Base-by-base conservation (phyloP, 2,113 vertebrate genomes). In the Dolichallabes microphthalmus region DNA sequence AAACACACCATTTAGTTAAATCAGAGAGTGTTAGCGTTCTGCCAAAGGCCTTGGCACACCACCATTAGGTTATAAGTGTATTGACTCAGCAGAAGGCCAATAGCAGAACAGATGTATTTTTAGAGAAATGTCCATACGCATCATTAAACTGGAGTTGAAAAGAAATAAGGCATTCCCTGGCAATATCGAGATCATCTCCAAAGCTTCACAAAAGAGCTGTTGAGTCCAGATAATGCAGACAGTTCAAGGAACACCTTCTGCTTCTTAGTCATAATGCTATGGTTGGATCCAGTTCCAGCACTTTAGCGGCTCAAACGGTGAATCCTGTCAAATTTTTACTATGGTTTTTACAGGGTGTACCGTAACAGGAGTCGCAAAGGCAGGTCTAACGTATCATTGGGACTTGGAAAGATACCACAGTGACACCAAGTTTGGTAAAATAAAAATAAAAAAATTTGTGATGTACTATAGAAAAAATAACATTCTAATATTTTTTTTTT, bases 1-100 rank as follows among this genome's bases (percentile, higher is more conserved):
- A 75, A 83, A 83, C 84, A 80, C 35, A 35, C 15, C 75, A 32
- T 77, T 77, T 71, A 86, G 58, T 84, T 83, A 88, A 86, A 73
- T 60, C 80, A 64, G 45, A 66, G 15, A 52, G 60, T 35, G 73
- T 63, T 74, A 71, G 61, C 58, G 52, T 83, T 74, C 71, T 73
- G 80, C 84, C 78, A 64, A 88, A 50, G 63, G 53, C 52, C 25
- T 78, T 78, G 83, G 79, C 83, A 85, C 57, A 82, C 78, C 52
- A 25, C 82, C 76, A 32, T 74, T 57, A 85, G 80, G 63, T 55
- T 85, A 86, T 64, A 50, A 74, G 71, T 74, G 39, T 74, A 74
- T 74, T 32, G 53, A 82, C 71, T 86, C 68, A 66, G n/a, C 73
- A 74, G 57, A 80, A 86, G 69, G 30, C 68, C 60, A 50, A 45